Conservation (phyloP, 2,113 vertebrate genomes). For the Sinocyclocheilus rhinocerous region DNA sequence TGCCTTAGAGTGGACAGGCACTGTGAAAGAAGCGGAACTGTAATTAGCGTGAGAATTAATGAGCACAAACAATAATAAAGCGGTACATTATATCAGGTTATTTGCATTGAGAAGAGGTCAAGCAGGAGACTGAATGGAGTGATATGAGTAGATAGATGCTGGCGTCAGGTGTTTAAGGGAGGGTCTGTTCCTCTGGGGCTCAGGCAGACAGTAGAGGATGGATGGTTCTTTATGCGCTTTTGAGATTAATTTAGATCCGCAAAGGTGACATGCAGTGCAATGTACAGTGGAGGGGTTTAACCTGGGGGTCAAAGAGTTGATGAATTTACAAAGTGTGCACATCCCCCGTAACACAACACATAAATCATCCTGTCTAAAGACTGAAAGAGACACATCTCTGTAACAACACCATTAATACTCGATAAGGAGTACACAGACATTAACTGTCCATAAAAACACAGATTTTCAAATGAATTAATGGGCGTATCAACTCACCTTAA, state of each 20-base stretch:
- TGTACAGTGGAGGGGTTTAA: conserved; percentile 21
- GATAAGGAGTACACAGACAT: conserved; percentile 37
- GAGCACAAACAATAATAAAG: conserved; percentile 33
- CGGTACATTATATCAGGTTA: background rate
- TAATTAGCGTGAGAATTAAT: conserved; percentile 44
- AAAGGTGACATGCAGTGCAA: background rate
- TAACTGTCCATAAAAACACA: conserved; percentile 20
- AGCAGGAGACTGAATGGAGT: background rate
- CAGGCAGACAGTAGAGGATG: background rate
- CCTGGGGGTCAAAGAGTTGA: conserved; percentile 51
- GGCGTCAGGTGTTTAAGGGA: background rate
- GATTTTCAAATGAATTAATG: background rate
- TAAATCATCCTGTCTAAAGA: conserved; percentile 66
- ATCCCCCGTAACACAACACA: conserved; percentile 58
- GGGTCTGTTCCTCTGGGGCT: background rate
- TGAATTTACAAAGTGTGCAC: conserved; percentile 51
- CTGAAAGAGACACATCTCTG: conserved; percentile 28
- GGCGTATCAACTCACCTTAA: background rate
- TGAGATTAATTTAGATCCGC: conserved; percentile 45
- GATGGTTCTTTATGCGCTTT: background rate
- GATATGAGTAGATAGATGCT: background rate
- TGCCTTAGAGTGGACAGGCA: conserved; percentile 33
- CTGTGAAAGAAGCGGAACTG: conserved; percentile 11
- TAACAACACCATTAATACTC: conserved; percentile 57
- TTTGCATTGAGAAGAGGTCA: conserved; percentile 20